phyloP scores from a whole-genome alignment of 1,140 invertebrate species.

The Hyles euphorbiae region DNA sequence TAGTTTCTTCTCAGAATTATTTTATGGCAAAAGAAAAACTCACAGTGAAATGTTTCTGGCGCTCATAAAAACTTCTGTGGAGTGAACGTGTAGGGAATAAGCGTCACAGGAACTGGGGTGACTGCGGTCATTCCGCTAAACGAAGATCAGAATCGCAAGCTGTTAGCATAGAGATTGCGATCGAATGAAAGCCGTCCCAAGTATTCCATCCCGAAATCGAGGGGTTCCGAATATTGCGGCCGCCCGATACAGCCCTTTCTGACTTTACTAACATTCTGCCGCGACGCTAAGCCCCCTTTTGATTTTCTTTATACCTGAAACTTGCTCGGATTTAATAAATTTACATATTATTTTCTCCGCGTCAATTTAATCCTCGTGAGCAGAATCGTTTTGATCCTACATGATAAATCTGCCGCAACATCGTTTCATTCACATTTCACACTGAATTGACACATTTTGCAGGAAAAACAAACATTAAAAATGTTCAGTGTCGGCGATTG shows the following conservation, averaged over 20 bases:
- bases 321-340: slow-evolving; percentile 17
- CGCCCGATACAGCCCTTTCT: slow-evolving; percentile 56
- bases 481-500: slow-evolving; percentile 58
- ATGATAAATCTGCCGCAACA: slow-evolving; percentile 16
- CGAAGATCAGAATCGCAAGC: slow-evolving; percentile 74
- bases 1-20: slow-evolving; percentile 24
- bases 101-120: slow-evolving; percentile 61
- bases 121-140: slow-evolving; percentile 74
- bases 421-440: slow-evolving; percentile 24
- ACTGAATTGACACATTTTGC: slow-evolving; percentile 30
- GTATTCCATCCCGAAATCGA: slow-evolving; percentile 69
- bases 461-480: slow-evolving; percentile 28
- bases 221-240: slow-evolving; percentile 63
- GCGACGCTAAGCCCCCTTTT: slow-evolving; percentile 41
- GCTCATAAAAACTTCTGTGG: slow-evolving; percentile 69
- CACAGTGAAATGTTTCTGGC: slow-evolving; percentile 41
- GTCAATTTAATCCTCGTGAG: slow-evolving; percentile 8
- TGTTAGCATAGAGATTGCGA: slow-evolving; percentile 75
- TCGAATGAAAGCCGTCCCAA: slow-evolving; percentile 69
- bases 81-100: slow-evolving; percentile 72
- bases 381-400: slow-evolving; percentile 6
- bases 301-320: slow-evolving; percentile 43
- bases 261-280: slow-evolving; percentile 57
- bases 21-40: slow-evolving; percentile 33
- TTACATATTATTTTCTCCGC: slow-evolving; percentile 17